Percentiles rank a stretch among this genome's conserved stretches.
phyloP scores from a whole-genome alignment of 2,113 vertebrate genomes.

The Callaeas wilsoni region DNA sequence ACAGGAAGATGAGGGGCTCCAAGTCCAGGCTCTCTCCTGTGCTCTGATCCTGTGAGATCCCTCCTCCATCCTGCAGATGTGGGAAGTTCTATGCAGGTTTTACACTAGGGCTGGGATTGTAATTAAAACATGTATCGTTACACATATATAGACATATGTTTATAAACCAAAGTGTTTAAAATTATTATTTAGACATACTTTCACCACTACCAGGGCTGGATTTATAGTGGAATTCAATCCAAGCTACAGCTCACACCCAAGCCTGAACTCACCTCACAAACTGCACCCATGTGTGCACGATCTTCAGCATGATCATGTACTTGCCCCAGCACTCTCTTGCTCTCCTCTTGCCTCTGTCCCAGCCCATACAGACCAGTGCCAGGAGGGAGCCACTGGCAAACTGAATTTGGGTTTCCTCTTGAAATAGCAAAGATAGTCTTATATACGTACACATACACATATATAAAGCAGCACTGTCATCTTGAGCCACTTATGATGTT shows the following conservation, averaged over 20 bases:
- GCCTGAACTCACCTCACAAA: background rate
- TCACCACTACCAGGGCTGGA: background rate
- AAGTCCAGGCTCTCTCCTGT: background rate
- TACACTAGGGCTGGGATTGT: background rate
- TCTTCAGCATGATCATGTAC: background rate
- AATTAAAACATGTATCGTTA: background rate
- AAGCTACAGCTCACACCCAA: background rate
- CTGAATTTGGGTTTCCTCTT: background rate
- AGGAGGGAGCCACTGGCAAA: background rate
- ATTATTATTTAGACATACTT: background rate
- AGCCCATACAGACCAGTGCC: background rate
- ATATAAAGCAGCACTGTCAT: background rate
- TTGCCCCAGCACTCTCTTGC: background rate
- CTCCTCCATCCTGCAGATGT: background rate
- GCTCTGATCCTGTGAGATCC: background rate
- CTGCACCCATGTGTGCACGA: fast-evolving
- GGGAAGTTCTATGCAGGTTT: background rate
- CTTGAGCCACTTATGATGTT: background rate
- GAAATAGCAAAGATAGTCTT: background rate
- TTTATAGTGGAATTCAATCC: background rate
- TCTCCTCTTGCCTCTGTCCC: background rate
- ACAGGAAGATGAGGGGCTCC: background rate
- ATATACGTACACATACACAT: fast-evolving
- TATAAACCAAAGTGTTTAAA: background rate
- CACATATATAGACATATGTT: background rate